Percentiles rank a stretch among this genome's conserved stretches.
phyloP scores from a whole-genome alignment of 2,888 invertebrate genomes.

The Clanis bilineata region DNA sequence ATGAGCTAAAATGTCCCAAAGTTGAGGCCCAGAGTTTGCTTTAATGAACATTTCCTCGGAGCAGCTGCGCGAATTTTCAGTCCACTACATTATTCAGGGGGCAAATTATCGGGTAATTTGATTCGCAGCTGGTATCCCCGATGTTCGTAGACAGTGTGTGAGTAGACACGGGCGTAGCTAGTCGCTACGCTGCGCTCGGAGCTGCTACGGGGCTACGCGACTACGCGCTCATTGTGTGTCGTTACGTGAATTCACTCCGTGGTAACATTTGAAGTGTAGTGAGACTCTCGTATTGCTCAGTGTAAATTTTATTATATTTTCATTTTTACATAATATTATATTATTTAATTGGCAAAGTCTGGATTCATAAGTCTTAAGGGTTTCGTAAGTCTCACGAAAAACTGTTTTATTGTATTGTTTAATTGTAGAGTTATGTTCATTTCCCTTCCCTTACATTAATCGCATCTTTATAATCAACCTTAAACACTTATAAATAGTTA shows the following conservation, averaged over 20 bases:
- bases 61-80: conserved; percentile 38
- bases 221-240: conserved; percentile 28
- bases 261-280: neutral
- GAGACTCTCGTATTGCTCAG: neutral
- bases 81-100: conserved; percentile 41
- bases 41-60: conserved; percentile 19
- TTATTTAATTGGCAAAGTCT: neutral
- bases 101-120: conserved; percentile 48
- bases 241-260: neutral
- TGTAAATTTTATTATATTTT: neutral
- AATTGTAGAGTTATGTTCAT: too few species aligned
- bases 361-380: neutral
- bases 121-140: conserved; percentile 50
- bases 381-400: neutral
- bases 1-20: conserved; percentile 8
- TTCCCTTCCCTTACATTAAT: too few species aligned
- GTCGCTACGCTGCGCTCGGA: conserved; percentile 49
- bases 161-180: conserved; percentile 42
- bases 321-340: neutral
- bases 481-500: too few species aligned
- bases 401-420: too few species aligned
- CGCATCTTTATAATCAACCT: too few species aligned
- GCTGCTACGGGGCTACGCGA: conserved; percentile 45
- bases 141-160: conserved; percentile 45
- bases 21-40: conserved; percentile 5